A percentile compares a stretch with the other conserved stretches of the same genome.
These are phyloP conservation scores for Lottia scabra DNA, from an alignment of 2,888 invertebrate species.

Conservation along the genomic window DNA sequence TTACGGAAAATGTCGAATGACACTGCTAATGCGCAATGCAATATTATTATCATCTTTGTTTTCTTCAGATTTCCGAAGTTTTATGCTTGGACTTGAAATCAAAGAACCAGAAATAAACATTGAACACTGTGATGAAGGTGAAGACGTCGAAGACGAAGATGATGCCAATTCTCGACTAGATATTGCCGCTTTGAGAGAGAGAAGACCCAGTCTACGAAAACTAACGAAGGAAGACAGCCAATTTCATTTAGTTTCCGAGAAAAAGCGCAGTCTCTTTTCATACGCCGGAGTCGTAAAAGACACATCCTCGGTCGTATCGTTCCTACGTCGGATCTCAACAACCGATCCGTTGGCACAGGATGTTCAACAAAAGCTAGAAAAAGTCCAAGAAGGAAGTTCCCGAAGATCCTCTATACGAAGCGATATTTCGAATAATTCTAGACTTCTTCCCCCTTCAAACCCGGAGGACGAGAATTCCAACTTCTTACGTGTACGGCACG, in stretches of 20 bases:
- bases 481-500: too few relatives aligned
- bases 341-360: too few relatives aligned
- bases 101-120: neutral
- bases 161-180: neutral
- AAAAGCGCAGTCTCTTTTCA: neutral
- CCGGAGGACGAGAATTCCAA: too few relatives aligned
- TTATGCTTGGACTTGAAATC: neutral
- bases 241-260: neutral
- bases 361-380: too few relatives aligned
- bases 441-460: too few relatives aligned
- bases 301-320: neutral
- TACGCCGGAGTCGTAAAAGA: neutral
- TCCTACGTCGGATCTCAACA: neutral
- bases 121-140: neutral
- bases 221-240: neutral
- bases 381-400: too few relatives aligned
- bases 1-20: too few relatives aligned
- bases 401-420: too few relatives aligned
- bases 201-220: neutral
- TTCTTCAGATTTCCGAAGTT: neutral
- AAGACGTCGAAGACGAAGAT: neutral
- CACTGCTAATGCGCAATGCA: too few relatives aligned
- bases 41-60: neutral
- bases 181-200: neutral
- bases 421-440: too few relatives aligned